Evolutionary conservation across 1,140 invertebrate species (phyloP).

Genomic region (Adelges cooleyi): DNA sequence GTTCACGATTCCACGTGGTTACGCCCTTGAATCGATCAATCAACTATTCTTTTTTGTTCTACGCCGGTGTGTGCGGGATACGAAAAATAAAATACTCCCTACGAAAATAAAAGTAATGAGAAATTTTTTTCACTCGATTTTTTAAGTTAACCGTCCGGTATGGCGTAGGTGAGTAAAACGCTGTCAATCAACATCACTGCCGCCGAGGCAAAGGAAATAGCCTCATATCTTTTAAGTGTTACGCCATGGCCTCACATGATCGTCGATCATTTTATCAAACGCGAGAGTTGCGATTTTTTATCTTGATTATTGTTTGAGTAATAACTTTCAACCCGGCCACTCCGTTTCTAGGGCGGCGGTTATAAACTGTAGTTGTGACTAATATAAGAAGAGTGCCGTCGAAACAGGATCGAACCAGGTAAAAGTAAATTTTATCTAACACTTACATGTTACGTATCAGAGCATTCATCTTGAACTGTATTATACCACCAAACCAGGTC

Average conservation of each 20-base stretch:
- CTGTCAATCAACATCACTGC: constrained; percentile 25
- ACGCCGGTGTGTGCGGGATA: neutral
- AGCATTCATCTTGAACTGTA: no score
- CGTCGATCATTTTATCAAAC: constrained; percentile 5
- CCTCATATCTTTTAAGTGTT: neutral
- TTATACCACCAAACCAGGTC: no score
- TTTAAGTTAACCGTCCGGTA: constrained; percentile 14
- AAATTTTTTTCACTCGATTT: constrained; percentile 18
- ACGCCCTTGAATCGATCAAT: constrained; percentile 18
- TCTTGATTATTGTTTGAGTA: no score
- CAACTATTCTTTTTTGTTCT: neutral
- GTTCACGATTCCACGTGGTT: neutral
- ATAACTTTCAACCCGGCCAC: no score
- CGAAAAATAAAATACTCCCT: neutral
- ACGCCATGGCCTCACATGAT: neutral
- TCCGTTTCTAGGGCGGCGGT: no score
- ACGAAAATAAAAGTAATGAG: neutral
- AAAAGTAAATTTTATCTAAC: no score
- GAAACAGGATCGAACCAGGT: no score
- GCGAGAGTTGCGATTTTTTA: neutral
- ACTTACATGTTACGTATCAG: no score
- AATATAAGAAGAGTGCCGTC: no score
- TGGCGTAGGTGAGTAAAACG: neutral
- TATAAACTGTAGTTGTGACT: no score
- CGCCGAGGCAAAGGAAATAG: constrained; percentile 6